Percentiles rank a stretch among this genome's conserved stretches.
Evolutionary conservation across 1,140 invertebrate species (phyloP).

Genomic region (Paraescarpia echinospica): DNA sequence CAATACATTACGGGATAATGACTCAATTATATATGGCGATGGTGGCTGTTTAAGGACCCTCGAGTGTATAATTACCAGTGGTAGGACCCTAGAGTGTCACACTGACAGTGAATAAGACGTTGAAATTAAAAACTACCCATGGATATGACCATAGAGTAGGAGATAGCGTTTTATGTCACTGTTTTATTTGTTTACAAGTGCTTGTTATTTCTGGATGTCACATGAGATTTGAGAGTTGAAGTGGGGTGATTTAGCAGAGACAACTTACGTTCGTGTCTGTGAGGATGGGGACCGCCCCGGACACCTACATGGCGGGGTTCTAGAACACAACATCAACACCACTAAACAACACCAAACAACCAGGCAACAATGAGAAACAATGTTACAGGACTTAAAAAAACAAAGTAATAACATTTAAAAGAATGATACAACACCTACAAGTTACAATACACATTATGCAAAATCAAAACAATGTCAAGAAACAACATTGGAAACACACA

Average conservation of each 20-base stretch:
- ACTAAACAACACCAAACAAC: constrained; percentile 1
- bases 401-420: background rate
- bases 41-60: background rate
- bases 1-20: background rate
- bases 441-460: background rate
- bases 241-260: background rate
- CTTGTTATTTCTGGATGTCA: too few relatives aligned
- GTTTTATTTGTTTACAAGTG: too few relatives aligned
- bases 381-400: background rate
- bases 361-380: background rate
- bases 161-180: too few relatives aligned
- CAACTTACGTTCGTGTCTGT: background rate
- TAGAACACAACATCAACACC: background rate
- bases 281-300: background rate
- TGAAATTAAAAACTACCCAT: background rate
- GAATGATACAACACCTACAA: background rate
- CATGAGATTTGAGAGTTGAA: too few relatives aligned
- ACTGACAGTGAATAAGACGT: background rate
- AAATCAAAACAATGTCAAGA: background rate
- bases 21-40: background rate
- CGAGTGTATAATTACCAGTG: background rate
- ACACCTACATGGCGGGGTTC: background rate
- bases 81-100: background rate
- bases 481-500: background rate
- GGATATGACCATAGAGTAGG: too few relatives aligned